These are phyloP conservation scores for Odontocerum albicorne DNA, from an alignment of 2,888 invertebrate genomes.

Conservation along the genomic window DNA sequence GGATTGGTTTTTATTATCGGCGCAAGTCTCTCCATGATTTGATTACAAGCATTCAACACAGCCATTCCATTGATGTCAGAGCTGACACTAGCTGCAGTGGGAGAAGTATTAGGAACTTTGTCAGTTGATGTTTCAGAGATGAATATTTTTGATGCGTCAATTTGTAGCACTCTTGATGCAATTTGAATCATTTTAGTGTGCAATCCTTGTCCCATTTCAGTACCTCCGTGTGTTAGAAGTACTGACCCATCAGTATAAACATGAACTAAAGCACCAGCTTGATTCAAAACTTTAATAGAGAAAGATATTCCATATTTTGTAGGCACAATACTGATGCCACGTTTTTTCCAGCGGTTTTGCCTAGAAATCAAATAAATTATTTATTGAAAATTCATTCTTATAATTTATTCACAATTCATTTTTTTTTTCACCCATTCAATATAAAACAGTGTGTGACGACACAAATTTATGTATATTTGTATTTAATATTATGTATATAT, in stretches of 20 bases:
- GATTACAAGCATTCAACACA: slow-evolving; percentile 79
- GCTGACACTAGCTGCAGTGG: slow-evolving; percentile 86
- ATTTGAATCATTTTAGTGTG: slow-evolving; percentile 96
- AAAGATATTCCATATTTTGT: slow-evolving; percentile 86
- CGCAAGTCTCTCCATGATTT: slow-evolving; percentile 69
- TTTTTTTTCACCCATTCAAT: no score
- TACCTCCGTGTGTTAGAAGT: slow-evolving; percentile 84
- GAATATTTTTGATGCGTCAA: slow-evolving; percentile 73
- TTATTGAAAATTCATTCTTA: no score
- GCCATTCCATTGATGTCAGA: slow-evolving; percentile 94
- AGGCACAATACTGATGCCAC: slow-evolving; percentile 80
- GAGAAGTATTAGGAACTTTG: slow-evolving; percentile 87
- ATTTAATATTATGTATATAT: no score
- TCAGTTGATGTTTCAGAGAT: slow-evolving; percentile 84
- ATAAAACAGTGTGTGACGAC: no score
- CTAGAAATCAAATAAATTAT: slow-evolving; percentile 54
- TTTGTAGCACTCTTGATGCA: slow-evolving; percentile 71
- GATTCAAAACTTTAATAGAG: slow-evolving; percentile 74
- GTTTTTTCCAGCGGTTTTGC: slow-evolving; percentile 81
- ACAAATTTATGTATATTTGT: no score
- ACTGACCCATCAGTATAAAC: slow-evolving; percentile 91
- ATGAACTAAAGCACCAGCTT: slow-evolving; percentile 84
- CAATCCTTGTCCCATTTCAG: slow-evolving; percentile 96
- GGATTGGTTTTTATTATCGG: slow-evolving; percentile 77
- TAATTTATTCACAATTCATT: no score